Conservation (phyloP, 2,888 invertebrate species). For the Drosophila peninsularis region DNA sequence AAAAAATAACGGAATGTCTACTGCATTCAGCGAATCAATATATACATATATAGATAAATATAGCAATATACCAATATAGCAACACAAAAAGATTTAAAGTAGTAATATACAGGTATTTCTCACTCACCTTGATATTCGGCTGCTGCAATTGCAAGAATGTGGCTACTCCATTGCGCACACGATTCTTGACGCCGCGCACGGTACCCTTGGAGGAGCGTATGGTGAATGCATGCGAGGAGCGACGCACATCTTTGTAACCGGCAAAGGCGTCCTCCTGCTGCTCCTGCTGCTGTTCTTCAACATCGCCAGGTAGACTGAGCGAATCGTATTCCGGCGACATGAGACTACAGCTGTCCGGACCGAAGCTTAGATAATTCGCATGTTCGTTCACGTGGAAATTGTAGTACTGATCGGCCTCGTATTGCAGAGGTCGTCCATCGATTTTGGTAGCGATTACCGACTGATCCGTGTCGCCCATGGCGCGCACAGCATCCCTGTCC, state of each 20-base stretch:
- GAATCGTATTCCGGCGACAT: slow-evolving; percentile 29
- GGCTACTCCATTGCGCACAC: slow-evolving; percentile 96
- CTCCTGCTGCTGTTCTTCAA: slow-evolving; percentile 3
- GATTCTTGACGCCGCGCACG: slow-evolving; percentile 97
- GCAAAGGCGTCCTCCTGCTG: slow-evolving; percentile 89
- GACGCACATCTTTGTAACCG: slow-evolving; percentile 90
- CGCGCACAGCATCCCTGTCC: slow-evolving; percentile 85
- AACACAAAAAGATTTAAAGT: too few relatives aligned
- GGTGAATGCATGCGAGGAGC: slow-evolving; percentile 88
- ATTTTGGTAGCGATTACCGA: slow-evolving; percentile 71
- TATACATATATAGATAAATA: too few relatives aligned
- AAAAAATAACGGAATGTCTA: too few relatives aligned
- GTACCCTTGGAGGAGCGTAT: slow-evolving; percentile 97
- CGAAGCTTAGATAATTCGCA: slow-evolving; percentile 77
- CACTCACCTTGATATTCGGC: slow-evolving; percentile 90
- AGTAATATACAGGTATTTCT: background rate
- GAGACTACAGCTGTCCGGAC: slow-evolving; percentile 15
- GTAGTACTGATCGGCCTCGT: slow-evolving; percentile 92
- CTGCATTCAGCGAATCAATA: too few relatives aligned
- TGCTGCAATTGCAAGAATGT: slow-evolving; percentile 94
- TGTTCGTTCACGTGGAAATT: slow-evolving; percentile 92
- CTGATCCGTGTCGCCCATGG: background rate
- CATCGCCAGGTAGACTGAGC: slow-evolving; percentile 1
- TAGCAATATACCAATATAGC: too few relatives aligned
- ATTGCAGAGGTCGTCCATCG: slow-evolving; percentile 83